A percentile compares a stretch with the other conserved stretches of the same genome.
phyloP scores from a whole-genome alignment of 2,113 vertebrate species.

The Anseranas semipalmata region DNA sequence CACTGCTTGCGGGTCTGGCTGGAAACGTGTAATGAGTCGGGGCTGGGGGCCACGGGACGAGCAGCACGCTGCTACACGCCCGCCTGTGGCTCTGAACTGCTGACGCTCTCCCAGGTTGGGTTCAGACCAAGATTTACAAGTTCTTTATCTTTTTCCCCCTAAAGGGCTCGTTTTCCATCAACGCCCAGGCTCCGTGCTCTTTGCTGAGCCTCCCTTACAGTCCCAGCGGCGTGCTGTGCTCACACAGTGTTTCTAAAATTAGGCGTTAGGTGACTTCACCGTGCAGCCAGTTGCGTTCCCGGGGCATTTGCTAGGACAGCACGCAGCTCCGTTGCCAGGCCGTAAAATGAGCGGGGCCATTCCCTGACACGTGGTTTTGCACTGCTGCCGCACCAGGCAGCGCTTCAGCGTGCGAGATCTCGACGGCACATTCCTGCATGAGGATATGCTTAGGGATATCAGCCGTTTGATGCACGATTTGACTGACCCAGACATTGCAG shows the following conservation, averaged over 20 bases:
- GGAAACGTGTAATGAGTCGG: too few species aligned
- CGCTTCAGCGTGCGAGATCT: rapidly evolving
- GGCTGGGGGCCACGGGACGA: too few species aligned
- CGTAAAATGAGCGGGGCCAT: rapidly evolving
- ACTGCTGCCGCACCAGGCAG: rapidly evolving
- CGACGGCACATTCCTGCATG: rapidly evolving
- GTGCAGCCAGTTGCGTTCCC: background rate
- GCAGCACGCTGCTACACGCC: too few species aligned
- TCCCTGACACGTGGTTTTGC: background rate
- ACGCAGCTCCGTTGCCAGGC: background rate
- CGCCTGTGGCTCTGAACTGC: too few species aligned
- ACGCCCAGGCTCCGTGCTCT: background rate
- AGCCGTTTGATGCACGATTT: rapidly evolving
- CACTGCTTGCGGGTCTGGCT: too few species aligned
- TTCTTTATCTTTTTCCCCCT: background rate
- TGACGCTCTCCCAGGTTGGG: too few species aligned
- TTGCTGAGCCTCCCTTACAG: background rate
- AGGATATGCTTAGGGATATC: background rate
- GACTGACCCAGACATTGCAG: background rate
- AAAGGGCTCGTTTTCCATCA: rapidly evolving
- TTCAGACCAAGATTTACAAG: background rate
- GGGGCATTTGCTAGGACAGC: background rate
- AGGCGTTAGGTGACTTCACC: background rate
- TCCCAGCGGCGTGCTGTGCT: background rate
- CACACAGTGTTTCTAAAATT: background rate